Percentiles rank a stretch among this genome's conserved stretches.
Conservation (phyloP, 2,888 invertebrate genomes). For the Drosophila nigritarsus region DNA sequence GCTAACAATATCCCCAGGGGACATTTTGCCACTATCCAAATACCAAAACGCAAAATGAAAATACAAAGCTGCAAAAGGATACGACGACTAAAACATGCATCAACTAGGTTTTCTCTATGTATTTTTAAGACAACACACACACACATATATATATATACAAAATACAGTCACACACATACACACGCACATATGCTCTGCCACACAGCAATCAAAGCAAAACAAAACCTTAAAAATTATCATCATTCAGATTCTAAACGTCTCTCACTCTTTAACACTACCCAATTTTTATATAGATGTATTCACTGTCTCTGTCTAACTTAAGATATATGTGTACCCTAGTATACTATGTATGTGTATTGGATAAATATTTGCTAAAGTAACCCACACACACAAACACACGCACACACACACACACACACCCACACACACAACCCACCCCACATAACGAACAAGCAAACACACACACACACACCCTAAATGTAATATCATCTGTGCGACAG, state of each 20-base stretch:
- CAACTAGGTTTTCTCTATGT: conserved; percentile 59
- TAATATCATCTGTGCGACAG: conserved; percentile 54
- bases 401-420: not conserved
- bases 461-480: conserved; percentile 22
- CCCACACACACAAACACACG: conserved; percentile 21
- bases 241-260: conserved; percentile 65
- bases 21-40: conserved; percentile 33
- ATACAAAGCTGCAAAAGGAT: conserved; percentile 34
- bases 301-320: conserved; percentile 77
- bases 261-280: conserved; percentile 69
- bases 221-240: conserved; percentile 60
- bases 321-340: conserved; percentile 65
- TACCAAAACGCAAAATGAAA: conserved; percentile 22
- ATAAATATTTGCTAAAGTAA: conserved; percentile 67
- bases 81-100: conserved; percentile 41
- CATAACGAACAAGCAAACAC: conserved; percentile 23
- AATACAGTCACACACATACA: conserved; percentile 21
- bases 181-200: conserved; percentile 11
- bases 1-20: conserved; percentile 37
- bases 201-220: conserved; percentile 28
- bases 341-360: conserved; percentile 70
- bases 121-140: conserved; percentile 55
- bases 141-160: conserved; percentile 1
- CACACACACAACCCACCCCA: conserved; percentile 21
- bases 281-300: conserved; percentile 72